These are phyloP conservation scores for Apamea crenata DNA, from an alignment of 2,888 invertebrate species.

Conservation along the genomic window DNA sequence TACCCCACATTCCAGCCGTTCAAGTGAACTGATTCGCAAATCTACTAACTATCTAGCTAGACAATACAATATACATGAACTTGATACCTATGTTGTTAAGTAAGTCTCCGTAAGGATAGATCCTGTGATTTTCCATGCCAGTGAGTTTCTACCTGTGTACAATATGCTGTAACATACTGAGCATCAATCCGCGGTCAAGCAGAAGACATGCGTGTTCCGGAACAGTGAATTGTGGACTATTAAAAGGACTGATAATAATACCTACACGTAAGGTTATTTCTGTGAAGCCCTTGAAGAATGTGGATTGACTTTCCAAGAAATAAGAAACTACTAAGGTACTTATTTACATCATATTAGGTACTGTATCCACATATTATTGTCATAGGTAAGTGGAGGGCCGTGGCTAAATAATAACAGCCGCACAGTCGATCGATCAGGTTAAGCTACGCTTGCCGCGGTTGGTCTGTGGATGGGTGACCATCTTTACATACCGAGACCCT, in stretches of 20 bases:
- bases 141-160: slow-evolving; percentile 34
- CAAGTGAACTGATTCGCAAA: slow-evolving; percentile 7
- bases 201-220: slow-evolving; percentile 31
- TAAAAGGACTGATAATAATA: slow-evolving; percentile 7
- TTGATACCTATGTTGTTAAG: slow-evolving; percentile 3
- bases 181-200: slow-evolving; percentile 31
- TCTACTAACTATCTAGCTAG: not conserved
- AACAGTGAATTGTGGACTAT: slow-evolving; percentile 17
- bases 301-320: not conserved
- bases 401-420: too few relatives aligned
- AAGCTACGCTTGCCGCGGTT: not conserved
- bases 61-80: slow-evolving; percentile 12
- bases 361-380: too few relatives aligned
- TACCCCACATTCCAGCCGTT: not conserved
- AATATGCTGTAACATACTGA: slow-evolving; percentile 21
- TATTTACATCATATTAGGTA: too few relatives aligned
- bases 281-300: too few relatives aligned
- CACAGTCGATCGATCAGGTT: too few relatives aligned
- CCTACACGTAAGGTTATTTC: not conserved
- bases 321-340: too few relatives aligned
- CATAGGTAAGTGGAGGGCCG: too few relatives aligned
- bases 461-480: too few relatives aligned
- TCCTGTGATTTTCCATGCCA: slow-evolving; percentile 42
- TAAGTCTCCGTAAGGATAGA: slow-evolving; percentile 10
- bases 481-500: too few relatives aligned